phyloP scores from a whole-genome alignment of 2,797 vertebrate genomes.

The Lophius americanus region DNA sequence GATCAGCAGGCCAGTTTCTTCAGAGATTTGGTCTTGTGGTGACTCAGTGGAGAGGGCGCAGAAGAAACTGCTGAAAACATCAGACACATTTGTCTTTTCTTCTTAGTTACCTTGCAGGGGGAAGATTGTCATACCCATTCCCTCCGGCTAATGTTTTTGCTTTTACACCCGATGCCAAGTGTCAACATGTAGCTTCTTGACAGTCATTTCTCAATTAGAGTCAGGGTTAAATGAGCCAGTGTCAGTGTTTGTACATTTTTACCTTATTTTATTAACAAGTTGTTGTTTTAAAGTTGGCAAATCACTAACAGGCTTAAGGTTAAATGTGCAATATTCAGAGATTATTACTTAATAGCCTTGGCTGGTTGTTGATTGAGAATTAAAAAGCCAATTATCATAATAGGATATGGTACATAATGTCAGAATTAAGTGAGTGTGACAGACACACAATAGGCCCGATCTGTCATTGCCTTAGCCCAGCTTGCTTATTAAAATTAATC shows the following conservation, averaged over 20 bases:
- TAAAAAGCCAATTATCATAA: constrained; percentile 81
- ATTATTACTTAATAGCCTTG: constrained; percentile 79
- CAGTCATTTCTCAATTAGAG: constrained; percentile 68
- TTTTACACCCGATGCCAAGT: constrained; percentile 62
- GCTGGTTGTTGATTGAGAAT: constrained; percentile 79
- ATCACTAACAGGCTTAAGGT: constrained; percentile 63
- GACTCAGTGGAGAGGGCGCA: constrained; percentile 54
- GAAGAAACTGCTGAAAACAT: constrained; percentile 67
- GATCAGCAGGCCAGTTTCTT: constrained; percentile 44
- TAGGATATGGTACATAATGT: constrained; percentile 80
- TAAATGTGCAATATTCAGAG: constrained; percentile 71
- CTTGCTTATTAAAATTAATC: constrained; percentile 84
- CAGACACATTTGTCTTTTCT: constrained; percentile 64
- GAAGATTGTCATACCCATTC: constrained; percentile 66
- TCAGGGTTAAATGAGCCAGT: constrained; percentile 36
- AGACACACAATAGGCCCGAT: constrained; percentile 76
- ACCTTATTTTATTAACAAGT: background rate
- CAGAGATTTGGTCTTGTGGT: constrained; percentile 49
- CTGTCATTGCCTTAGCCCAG: constrained; percentile 77
- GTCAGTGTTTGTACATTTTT: constrained; percentile 25
- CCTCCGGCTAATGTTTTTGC: constrained; percentile 70
- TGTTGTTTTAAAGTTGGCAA: constrained; percentile 24
- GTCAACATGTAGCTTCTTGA: constrained; percentile 63
- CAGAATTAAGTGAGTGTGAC: constrained; percentile 81
- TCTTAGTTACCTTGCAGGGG: constrained; percentile 64